phyloP scores from a whole-genome alignment of 2,888 invertebrate genomes.

The Drosophila mettleri region DNA sequence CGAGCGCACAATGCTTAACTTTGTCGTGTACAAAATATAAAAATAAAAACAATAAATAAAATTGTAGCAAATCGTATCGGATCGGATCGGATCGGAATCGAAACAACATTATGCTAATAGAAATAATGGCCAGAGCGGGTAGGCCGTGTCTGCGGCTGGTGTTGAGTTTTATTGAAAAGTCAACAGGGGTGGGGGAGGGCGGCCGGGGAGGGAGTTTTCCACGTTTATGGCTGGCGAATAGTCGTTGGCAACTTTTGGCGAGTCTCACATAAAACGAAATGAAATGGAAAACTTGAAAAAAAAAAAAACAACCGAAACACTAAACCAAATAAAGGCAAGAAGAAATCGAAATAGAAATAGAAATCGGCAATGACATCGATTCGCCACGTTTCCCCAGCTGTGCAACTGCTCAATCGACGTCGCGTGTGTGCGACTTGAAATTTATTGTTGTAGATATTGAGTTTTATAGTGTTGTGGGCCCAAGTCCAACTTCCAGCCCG shows the following conservation, averaged over 20 bases:
- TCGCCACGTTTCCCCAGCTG: slow-evolving; percentile 70
- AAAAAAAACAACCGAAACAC: slow-evolving; percentile 14
- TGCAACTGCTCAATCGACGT: slow-evolving; percentile 53
- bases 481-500: slow-evolving; percentile 29
- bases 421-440: slow-evolving; percentile 57
- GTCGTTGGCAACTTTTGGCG: slow-evolving; percentile 75
- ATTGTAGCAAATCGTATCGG: slow-evolving; percentile 68
- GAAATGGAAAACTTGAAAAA: slow-evolving; percentile 75
- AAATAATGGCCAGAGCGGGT: slow-evolving; percentile 46
- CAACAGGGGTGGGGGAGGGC: not conserved
- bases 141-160: slow-evolving; percentile 60
- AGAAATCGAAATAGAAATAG: slow-evolving; percentile 21
- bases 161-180: slow-evolving; percentile 69
- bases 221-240: slow-evolving; percentile 67
- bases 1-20: slow-evolving; percentile 58
- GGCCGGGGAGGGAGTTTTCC: slow-evolving; percentile 8
- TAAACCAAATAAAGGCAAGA: slow-evolving; percentile 15
- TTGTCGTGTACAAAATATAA: slow-evolving; percentile 29
- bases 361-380: slow-evolving; percentile 62
- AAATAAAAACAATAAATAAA: slow-evolving; percentile 75
- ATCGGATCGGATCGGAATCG: slow-evolving; percentile 58
- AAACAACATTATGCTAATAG: slow-evolving; percentile 77
- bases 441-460: slow-evolving; percentile 82
- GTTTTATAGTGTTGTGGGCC: slow-evolving; percentile 74
- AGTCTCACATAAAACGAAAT: slow-evolving; percentile 73